Percentiles rank a stretch among this genome's conserved stretches.
These are phyloP conservation scores for Axinella damicornis DNA, from an alignment of 37 sponge, comb jelly and placozoan genomes.

Conservation along the genomic window DNA sequence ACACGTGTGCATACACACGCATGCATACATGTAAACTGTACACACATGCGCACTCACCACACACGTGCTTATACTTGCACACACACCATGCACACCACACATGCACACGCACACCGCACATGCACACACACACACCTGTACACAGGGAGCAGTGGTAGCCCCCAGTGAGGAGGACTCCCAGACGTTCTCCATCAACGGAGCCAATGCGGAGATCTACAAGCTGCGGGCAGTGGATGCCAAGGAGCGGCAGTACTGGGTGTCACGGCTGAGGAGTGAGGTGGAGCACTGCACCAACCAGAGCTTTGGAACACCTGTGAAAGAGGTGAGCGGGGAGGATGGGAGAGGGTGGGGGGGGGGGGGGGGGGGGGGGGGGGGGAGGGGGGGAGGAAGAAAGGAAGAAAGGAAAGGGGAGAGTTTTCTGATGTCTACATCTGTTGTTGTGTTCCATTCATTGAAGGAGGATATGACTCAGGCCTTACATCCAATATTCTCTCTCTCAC, in stretches of 20 bases:
- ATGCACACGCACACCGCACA: not conserved
- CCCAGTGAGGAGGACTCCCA: conserved; percentile 93
- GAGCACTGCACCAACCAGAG: conserved; percentile 42
- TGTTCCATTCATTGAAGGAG: too few relatives aligned
- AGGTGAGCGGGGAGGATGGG: not conserved
- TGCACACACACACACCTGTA: not conserved
- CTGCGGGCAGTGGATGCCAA: conserved; percentile 75
- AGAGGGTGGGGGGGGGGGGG: not conserved
- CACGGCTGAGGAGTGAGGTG: conserved; percentile 61
- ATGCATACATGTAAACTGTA: too few relatives aligned
- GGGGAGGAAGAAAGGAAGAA: not conserved
- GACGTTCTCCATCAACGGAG: conserved; percentile 72
- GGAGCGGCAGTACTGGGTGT: conserved; percentile 84
- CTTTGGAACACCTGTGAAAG: not conserved
- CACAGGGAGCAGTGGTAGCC: conserved; percentile 84
- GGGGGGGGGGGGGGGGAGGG: not conserved
- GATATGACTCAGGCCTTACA: too few relatives aligned
- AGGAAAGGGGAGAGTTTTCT: not conserved
- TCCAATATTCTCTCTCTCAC: too few relatives aligned
- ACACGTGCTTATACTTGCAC: not conserved
- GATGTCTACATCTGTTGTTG: too few relatives aligned
- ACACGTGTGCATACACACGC: too few relatives aligned
- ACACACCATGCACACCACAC: not conserved
- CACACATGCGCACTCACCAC: not conserved
- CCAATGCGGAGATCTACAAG: conserved; percentile 81